Evolutionary conservation across 2,797 vertebrate genomes (phyloP).

Genomic region (Pyrocephalus nanus): DNA sequence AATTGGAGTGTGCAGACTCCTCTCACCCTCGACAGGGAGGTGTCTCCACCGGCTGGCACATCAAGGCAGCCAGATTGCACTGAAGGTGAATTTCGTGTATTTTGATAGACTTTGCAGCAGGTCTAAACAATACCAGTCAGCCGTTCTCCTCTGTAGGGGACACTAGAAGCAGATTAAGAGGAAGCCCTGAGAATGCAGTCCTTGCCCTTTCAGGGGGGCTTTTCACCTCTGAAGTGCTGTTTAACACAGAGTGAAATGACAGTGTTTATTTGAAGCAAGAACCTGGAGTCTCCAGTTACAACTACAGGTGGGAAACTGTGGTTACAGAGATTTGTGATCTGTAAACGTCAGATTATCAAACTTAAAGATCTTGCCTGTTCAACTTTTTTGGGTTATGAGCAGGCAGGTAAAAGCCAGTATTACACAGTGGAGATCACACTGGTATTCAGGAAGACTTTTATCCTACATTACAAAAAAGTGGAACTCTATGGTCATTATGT

Average conservation of each 20-base stretch:
- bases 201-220: neutral
- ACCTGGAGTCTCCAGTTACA: neutral
- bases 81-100: neutral
- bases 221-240: neutral
- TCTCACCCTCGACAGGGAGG: neutral
- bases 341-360: neutral
- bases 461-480: neutral
- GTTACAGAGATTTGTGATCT: neutral
- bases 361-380: neutral
- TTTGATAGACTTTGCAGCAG: neutral
- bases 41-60: neutral
- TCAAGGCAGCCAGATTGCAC: neutral
- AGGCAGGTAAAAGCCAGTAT: neutral
- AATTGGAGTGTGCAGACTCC: accelerated
- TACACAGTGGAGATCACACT: accelerated
- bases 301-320: neutral
- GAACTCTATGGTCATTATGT: neutral
- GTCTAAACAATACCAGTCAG: neutral
- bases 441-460: neutral
- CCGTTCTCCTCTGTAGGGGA: neutral
- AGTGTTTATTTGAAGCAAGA: neutral
- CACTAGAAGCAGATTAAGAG: neutral
- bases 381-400: neutral
- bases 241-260: neutral
- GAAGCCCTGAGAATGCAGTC: neutral